phyloP scores from a whole-genome alignment of 2,888 invertebrate genomes.

The Mythimna albipuncta region DNA sequence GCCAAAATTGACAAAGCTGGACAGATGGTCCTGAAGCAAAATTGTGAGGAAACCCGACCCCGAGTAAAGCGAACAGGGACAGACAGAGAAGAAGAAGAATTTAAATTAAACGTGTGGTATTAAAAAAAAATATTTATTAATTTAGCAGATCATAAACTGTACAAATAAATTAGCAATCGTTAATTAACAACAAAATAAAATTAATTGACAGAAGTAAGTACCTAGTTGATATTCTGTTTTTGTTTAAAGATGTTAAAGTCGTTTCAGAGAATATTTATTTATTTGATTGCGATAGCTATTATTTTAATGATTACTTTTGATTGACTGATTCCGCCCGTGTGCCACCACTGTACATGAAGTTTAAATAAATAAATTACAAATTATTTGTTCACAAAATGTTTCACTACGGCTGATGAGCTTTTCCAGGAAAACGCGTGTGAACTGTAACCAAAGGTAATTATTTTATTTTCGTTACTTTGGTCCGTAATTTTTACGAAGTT shows the following conservation, averaged over 20 bases:
- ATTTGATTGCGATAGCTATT: not conserved
- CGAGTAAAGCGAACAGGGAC: too few relatives aligned
- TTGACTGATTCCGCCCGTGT: too few relatives aligned
- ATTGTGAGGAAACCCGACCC: too few relatives aligned
- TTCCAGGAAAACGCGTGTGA: not conserved
- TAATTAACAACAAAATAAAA: not conserved
- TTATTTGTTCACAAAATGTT: not conserved
- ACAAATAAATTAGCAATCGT: not conserved
- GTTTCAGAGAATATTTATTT: conserved; percentile 1
- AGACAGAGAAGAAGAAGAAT: too few relatives aligned
- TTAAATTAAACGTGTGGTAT: too few relatives aligned
- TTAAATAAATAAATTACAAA: not conserved
- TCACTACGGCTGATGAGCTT: not conserved
- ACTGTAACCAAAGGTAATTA: not conserved
- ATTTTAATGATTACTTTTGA: not conserved
- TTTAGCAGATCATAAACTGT: not conserved
- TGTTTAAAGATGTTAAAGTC: not conserved
- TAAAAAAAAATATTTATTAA: not conserved
- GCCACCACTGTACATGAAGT: too few relatives aligned
- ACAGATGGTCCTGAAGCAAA: too few relatives aligned
- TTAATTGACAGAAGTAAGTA: not conserved
- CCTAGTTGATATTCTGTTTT: not conserved
- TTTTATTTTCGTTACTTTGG: not conserved
- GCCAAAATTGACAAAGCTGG: too few relatives aligned
- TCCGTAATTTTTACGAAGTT: not conserved